Conservation (phyloP, 2,888 invertebrate genomes). For the Eumerus sabulonum region DNA sequence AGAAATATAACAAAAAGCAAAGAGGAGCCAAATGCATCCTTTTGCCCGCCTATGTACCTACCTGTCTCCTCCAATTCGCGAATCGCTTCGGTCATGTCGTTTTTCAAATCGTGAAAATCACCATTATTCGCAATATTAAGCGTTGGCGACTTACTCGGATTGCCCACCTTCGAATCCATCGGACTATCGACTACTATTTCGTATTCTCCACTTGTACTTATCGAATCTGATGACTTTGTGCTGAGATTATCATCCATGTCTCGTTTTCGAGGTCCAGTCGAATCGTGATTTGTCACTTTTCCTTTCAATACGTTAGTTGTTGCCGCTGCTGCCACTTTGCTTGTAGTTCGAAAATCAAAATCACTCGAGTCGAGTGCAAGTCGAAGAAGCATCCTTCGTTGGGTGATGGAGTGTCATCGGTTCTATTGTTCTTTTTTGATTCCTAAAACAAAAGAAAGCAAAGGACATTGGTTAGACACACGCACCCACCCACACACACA, state of each 20-base stretch:
- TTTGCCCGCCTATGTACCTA: conserved; percentile 7
- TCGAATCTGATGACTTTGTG: conserved; percentile 84
- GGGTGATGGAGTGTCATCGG: too few species aligned
- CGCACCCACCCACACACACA: too few species aligned
- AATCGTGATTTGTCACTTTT: conserved; percentile 5
- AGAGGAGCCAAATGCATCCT: too few species aligned
- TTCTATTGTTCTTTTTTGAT: too few species aligned
- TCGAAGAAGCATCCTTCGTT: conserved; percentile 31
- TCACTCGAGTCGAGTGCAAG: conserved; percentile 8
- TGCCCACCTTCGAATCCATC: conserved; percentile 70
- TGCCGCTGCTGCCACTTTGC: conserved; percentile 17
- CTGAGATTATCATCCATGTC: conserved; percentile 84
- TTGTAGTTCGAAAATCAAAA: background rate
- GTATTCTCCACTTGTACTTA: conserved; percentile 85
- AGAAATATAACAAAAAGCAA: background rate
- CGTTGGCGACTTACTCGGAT: conserved; percentile 79
- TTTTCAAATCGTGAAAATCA: conserved; percentile 83
- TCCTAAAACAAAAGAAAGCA: too few species aligned
- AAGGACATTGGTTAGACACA: too few species aligned
- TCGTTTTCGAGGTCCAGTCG: conserved; percentile 14
- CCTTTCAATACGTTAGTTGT: conserved; percentile 21
- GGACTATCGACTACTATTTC: conserved; percentile 83
- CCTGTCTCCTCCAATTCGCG: conserved; percentile 74
- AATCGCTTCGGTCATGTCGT: conserved; percentile 82
- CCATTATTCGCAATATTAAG: conserved; percentile 83